Conservation (phyloP, 2,888 invertebrate genomes). For the Orthosia gracilis region DNA sequence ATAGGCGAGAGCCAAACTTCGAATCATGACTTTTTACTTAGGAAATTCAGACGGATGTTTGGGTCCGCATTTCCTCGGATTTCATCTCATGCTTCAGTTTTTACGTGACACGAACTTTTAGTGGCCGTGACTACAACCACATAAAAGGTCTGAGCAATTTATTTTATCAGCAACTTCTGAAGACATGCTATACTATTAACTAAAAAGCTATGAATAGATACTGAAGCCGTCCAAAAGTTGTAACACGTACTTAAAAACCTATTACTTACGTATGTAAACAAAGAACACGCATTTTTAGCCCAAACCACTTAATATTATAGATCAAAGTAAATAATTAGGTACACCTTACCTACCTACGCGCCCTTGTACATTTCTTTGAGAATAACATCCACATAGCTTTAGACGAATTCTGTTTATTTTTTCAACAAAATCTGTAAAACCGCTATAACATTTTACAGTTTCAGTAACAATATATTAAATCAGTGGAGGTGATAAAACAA, state of each 20-base stretch:
- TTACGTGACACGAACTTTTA: not conserved
- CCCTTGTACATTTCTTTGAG: slow-evolving; percentile 23
- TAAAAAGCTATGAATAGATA: not conserved
- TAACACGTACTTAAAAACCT: not conserved
- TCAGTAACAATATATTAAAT: slow-evolving; percentile 43
- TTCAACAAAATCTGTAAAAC: slow-evolving; percentile 46
- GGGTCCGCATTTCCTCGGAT: no score
- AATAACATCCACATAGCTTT: slow-evolving; percentile 13
- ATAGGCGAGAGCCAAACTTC: no score
- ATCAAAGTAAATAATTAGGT: slow-evolving; percentile 39
- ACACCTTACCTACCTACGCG: not conserved
- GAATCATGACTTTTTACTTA: no score
- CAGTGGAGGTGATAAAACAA: slow-evolving; percentile 31
- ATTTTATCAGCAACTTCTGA: not conserved
- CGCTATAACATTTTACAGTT: slow-evolving; percentile 50
- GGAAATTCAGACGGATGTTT: no score
- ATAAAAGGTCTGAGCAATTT: not conserved
- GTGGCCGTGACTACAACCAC: not conserved
- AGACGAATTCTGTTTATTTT: slow-evolving; percentile 45
- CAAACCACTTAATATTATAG: slow-evolving; percentile 29
- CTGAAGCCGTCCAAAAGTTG: not conserved
- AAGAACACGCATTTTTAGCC: not conserved
- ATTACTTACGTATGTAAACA: not conserved
- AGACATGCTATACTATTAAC: slow-evolving; percentile 1
- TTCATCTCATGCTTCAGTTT: not conserved